A percentile compares a stretch with the other conserved stretches of the same genome.
Conservation (phyloP, 2,888 invertebrate genomes). For the Dryadula phaetusa region DNA sequence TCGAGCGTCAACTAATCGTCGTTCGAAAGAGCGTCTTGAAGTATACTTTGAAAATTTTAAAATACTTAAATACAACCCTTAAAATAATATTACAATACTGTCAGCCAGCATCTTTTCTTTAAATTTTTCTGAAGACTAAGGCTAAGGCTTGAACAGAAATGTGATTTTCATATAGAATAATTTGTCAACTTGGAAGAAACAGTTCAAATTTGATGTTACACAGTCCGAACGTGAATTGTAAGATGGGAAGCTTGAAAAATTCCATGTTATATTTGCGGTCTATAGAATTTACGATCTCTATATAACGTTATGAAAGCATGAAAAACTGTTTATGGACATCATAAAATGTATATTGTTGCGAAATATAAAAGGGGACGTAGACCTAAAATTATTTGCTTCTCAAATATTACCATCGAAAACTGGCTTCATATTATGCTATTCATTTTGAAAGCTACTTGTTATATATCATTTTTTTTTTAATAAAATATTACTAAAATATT, state of each 20-base stretch:
- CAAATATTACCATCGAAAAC: background rate
- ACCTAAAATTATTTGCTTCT: background rate
- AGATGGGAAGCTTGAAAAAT: background rate
- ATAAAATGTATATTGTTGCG: slow-evolving; percentile 17
- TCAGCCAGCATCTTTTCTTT: too few relatives aligned
- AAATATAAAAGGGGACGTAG: background rate
- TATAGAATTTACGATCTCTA: slow-evolving; percentile 6
- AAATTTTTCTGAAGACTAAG: too few relatives aligned
- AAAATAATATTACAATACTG: too few relatives aligned
- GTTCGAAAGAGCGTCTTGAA: too few relatives aligned
- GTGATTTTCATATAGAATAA: too few relatives aligned
- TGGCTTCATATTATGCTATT: background rate
- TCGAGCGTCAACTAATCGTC: too few relatives aligned
- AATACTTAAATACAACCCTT: too few relatives aligned
- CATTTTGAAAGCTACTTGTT: background rate
- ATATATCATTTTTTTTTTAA: too few relatives aligned
- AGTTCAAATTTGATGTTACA: background rate
- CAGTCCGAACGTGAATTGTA: background rate
- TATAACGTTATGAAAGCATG: slow-evolving; percentile 9
- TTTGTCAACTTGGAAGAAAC: too few relatives aligned
- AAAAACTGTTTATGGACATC: slow-evolving; percentile 14
- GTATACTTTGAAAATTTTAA: too few relatives aligned
- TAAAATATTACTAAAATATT: too few relatives aligned
- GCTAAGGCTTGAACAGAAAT: too few relatives aligned
- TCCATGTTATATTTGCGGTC: slow-evolving; percentile 6